Evolutionary conservation across 2,113 vertebrate species (phyloP).

Genomic region (Neopipo cinnamomea): DNA sequence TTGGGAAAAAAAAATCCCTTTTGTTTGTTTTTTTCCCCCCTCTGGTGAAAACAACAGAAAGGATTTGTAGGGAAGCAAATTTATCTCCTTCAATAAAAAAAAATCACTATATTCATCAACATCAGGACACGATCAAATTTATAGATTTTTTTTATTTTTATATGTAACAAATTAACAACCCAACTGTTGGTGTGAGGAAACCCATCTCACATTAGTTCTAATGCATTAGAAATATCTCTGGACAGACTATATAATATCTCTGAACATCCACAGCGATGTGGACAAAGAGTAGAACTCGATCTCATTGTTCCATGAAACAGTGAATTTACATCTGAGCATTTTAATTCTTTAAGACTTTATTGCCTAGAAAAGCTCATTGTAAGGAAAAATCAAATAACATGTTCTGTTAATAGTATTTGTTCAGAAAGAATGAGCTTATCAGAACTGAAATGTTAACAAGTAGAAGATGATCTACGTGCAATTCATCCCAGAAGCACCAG

Average conservation of each 20-base stretch:
- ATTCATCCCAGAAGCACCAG: background rate
- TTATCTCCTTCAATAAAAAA: background rate
- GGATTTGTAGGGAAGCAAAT: background rate
- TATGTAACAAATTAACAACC: background rate
- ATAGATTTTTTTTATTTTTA: background rate
- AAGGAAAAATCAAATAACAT: background rate
- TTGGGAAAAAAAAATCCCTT: fast-evolving
- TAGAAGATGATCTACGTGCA: background rate
- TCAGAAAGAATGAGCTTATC: background rate
- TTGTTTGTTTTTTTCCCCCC: background rate
- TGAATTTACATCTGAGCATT: background rate
- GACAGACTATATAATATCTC: background rate
- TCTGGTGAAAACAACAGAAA: background rate
- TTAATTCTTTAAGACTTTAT: background rate
- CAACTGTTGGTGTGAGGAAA: background rate
- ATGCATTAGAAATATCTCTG: background rate
- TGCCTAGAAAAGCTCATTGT: background rate
- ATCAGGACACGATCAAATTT: background rate
- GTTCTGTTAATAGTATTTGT: background rate
- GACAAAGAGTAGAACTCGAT: background rate
- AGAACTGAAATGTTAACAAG: background rate
- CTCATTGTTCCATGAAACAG: background rate
- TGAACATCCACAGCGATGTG: background rate
- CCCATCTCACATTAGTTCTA: background rate
- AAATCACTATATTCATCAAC: background rate